Conservation (phyloP, 1,140 invertebrate species). For the Colletes latitarsis region DNA sequence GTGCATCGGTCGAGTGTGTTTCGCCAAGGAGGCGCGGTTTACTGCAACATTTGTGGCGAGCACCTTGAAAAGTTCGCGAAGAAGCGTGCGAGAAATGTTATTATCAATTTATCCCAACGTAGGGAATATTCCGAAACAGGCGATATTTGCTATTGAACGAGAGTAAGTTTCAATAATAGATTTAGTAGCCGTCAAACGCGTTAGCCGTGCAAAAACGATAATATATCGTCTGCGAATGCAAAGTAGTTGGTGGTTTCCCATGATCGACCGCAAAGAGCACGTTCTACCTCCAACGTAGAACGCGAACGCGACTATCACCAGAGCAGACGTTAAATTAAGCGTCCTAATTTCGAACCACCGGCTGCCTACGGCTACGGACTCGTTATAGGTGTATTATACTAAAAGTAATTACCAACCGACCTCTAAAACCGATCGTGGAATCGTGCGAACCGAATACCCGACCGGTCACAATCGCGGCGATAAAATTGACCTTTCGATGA, state of each 20-base stretch:
- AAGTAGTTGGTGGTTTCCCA: background rate
- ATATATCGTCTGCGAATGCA: no score
- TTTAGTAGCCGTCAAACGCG: background rate
- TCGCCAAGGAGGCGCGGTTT: background rate
- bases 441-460: background rate
- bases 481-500: conserved; percentile 3
- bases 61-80: background rate
- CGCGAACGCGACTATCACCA: background rate
- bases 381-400: background rate
- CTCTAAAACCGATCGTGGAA: background rate
- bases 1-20: background rate
- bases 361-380: no score
- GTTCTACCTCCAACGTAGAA: background rate
- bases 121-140: no score
- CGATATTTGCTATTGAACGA: no score
- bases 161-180: no score
- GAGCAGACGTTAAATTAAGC: background rate
- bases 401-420: background rate
- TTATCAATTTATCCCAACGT: background rate
- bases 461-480: background rate
- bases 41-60: background rate
- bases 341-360: background rate
- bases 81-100: background rate
- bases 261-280: background rate
- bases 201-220: no score